Base-by-base conservation (phyloP, 2,113 vertebrate species). In the Prunella fulvescens region DNA sequence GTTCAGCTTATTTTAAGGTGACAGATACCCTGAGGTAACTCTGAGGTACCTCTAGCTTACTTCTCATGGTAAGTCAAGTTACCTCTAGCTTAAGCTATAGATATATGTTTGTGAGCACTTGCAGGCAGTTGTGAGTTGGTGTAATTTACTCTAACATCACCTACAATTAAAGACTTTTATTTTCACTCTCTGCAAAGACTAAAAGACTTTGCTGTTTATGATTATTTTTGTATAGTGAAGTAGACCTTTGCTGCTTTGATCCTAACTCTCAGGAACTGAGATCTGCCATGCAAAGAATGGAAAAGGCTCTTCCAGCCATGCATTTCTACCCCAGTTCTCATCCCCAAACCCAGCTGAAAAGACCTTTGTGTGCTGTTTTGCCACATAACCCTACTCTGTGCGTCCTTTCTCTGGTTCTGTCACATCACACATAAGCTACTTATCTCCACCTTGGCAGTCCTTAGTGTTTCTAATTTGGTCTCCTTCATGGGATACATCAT, bases 1-100 rank as follows among this genome's bases (percentile, higher is more conserved):
- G 2, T 25, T 90, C 81, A 91, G 40, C 61, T 87, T 83, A 88
- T 95, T 90, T 94, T 92, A 91, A 82, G 90, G 42, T 88, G 54
- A 86, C 50, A 50, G 23, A 35, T 65, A 77, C 33, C 28, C 58
- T 80, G 50, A 85, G 57, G 81, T 91, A 84, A 91, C 19, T n/a
- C 29, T 62, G 65, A 87, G 33, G 58, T 76, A 86, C 54, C 29
- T 93, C 57, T 86, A 83, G 16, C 25, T 80, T 79, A 39, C 50
- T 86, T 88, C 51, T 86, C 20, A 42, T 65, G n/a, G 54, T 80
- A 79, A 80, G 85, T 61, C 31, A 71, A 82, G 50, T 73, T 83
- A 60, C 35, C 5, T 92, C 73, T 88, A 86, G 45, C 58, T 86
- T 35, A 47, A 80, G 35, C 42, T 50, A 12, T 6, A 80, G 44